These are phyloP conservation scores for Coilia nasus DNA, from an alignment of 2,797 vertebrate genomes.

Conservation along the genomic window DNA sequence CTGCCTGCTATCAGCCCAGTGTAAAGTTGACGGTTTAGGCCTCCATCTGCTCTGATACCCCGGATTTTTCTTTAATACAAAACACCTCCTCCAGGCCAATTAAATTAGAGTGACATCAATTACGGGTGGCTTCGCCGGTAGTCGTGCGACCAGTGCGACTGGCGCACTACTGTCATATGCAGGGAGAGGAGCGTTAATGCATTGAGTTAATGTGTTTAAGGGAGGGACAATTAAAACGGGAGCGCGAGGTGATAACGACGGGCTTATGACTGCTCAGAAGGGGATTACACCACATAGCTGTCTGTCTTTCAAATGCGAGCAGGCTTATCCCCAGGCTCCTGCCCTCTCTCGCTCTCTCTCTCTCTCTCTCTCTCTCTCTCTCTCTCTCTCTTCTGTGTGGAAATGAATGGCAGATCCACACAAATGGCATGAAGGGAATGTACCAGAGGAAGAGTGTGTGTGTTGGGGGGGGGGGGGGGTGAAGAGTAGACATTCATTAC, in stretches of 20 bases:
- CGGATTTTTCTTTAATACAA: slow-evolving; percentile 34
- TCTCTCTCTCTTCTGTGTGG: slow-evolving; percentile 38
- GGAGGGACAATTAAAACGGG: slow-evolving; percentile 76
- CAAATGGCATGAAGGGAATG: slow-evolving; percentile 58
- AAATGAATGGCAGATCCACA: slow-evolving; percentile 62
- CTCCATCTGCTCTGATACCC: not conserved
- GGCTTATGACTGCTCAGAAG: slow-evolving; percentile 78
- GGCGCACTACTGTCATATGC: slow-evolving; percentile 48
- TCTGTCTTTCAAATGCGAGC: slow-evolving; percentile 73
- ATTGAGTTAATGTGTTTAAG: slow-evolving; percentile 79
- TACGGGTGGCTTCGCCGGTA: slow-evolving; percentile 57
- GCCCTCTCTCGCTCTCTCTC: not conserved
- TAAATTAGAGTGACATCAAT: slow-evolving; percentile 70
- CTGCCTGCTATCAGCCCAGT: not conserved
- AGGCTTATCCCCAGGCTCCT: slow-evolving; percentile 71
- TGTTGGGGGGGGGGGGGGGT: slow-evolving; percentile 16
- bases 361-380: slow-evolving; percentile 38
- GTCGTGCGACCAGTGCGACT: slow-evolving; percentile 53
- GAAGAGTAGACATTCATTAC: slow-evolving; percentile 68
- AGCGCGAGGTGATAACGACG: slow-evolving; percentile 66
- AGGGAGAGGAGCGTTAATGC: slow-evolving; percentile 65
- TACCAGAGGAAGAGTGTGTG: slow-evolving; percentile 62
- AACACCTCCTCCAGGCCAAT: slow-evolving; percentile 57
- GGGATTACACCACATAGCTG: slow-evolving; percentile 76
- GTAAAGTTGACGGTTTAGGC: slow-evolving; percentile 4